Conservation (phyloP, 2,797 vertebrate genomes). For the Pogonophryne albipinna region DNA sequence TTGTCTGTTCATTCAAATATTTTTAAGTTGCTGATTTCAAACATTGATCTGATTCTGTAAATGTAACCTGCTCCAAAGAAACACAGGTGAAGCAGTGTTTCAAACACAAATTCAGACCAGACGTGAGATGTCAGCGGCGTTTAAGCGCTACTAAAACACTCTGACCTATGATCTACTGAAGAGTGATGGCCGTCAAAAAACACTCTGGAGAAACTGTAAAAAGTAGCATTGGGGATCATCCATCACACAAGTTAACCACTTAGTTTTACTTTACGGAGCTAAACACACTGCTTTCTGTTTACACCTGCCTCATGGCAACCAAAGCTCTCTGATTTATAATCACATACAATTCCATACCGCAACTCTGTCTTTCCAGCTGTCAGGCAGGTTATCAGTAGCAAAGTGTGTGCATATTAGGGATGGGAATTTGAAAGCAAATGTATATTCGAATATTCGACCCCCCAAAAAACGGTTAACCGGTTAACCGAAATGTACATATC, state of each 20-base stretch:
- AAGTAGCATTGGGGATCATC: background rate
- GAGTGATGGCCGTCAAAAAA: background rate
- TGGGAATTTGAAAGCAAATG: no score
- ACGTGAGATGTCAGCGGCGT: constrained; percentile 1
- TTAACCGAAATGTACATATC: no score
- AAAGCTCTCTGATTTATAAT: constrained; percentile 1
- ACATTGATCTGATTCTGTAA: constrained; percentile 7
- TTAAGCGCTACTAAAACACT: background rate
- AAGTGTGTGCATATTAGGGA: constrained; percentile 37
- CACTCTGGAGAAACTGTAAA: background rate
- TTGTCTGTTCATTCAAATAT: no score
- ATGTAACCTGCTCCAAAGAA: background rate
- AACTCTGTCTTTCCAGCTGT: constrained; percentile 23
- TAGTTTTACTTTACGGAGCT: background rate
- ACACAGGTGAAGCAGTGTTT: background rate
- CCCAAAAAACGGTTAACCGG: no score
- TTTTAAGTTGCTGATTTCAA: background rate
- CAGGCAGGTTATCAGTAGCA: constrained; percentile 34
- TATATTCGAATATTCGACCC: no score
- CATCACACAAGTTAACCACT: background rate
- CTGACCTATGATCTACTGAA: constrained; percentile 1
- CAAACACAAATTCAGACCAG: constrained; percentile 35
- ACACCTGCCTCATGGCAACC: background rate
- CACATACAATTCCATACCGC: constrained; percentile 1
- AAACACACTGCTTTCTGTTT: background rate